These are phyloP conservation scores for Anisognathus igniventris DNA, from an alignment of 2,797 vertebrate genomes.

Conservation along the genomic window DNA sequence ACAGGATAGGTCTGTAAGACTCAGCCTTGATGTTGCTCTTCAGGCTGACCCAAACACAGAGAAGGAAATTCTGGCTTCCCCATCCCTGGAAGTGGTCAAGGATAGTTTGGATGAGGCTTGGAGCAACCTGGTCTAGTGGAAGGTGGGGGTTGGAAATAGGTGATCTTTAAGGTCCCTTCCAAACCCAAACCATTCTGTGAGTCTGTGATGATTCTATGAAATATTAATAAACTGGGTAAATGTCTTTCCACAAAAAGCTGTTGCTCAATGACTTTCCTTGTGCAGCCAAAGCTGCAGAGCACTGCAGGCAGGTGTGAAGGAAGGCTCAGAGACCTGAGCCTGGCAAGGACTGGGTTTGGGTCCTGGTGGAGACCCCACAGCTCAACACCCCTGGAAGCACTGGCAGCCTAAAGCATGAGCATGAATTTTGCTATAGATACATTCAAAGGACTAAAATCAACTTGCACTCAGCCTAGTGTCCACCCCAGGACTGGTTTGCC, in stretches of 20 bases:
- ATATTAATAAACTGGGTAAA: background rate
- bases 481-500: background rate
- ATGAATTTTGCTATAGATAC: accelerated
- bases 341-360: background rate
- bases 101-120: background rate
- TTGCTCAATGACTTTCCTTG: background rate
- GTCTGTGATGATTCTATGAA: background rate
- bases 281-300: background rate
- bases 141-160: background rate
- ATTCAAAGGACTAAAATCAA: background rate
- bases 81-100: background rate
- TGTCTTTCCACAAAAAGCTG: background rate
- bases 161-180: background rate
- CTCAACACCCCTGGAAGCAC: background rate
- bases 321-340: background rate
- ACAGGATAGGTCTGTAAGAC: background rate
- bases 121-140: background rate
- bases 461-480: background rate
- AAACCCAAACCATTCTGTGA: background rate
- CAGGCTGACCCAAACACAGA: background rate
- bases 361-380: background rate
- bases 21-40: background rate
- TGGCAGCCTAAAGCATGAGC: background rate
- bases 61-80: background rate
- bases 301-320: background rate